These are phyloP conservation scores for Brenthis daphne DNA, from an alignment of 2,888 invertebrate genomes.

Conservation along the genomic window DNA sequence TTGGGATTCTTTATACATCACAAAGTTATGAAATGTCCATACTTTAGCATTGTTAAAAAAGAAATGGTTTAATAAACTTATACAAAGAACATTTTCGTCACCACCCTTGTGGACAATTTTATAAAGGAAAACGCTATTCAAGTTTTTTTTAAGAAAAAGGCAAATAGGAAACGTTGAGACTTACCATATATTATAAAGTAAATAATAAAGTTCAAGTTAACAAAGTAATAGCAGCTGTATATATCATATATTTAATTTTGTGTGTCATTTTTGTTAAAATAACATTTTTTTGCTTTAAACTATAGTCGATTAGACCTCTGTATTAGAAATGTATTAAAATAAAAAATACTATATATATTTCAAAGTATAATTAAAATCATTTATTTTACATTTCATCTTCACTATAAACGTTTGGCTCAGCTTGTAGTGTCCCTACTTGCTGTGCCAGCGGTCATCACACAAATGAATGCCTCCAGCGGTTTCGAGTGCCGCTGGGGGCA, in stretches of 20 bases:
- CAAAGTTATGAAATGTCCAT: conserved; percentile 7
- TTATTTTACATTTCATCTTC: too few species aligned
- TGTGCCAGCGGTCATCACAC: too few species aligned
- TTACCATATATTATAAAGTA: conserved; percentile 10
- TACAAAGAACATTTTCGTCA: conserved; percentile 17
- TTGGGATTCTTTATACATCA: neutral
- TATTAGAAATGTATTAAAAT: too few species aligned
- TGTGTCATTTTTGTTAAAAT: too few species aligned
- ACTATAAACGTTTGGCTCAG: too few species aligned
- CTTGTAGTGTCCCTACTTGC: too few species aligned
- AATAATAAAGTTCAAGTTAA: conserved; percentile 14
- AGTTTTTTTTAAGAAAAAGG: conserved; percentile 19
- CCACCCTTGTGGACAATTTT: conserved; percentile 14
- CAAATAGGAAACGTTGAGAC: conserved; percentile 22
- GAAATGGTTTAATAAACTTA: conserved; percentile 20
- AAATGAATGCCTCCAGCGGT: too few species aligned
- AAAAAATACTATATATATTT: too few species aligned
- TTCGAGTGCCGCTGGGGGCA: too few species aligned
- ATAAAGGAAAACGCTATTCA: conserved; percentile 17
- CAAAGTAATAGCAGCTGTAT: neutral
- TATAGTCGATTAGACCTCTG: too few species aligned
- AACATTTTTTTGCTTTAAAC: too few species aligned
- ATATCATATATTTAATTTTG: neutral
- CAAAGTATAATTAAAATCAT: too few species aligned
- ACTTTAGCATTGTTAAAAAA: conserved; percentile 23